A percentile compares a stretch with the other conserved stretches of the same genome.
Evolutionary conservation across 2,113 vertebrate genomes (phyloP).

Genomic region (Ctenomys sociabilis): DNA sequence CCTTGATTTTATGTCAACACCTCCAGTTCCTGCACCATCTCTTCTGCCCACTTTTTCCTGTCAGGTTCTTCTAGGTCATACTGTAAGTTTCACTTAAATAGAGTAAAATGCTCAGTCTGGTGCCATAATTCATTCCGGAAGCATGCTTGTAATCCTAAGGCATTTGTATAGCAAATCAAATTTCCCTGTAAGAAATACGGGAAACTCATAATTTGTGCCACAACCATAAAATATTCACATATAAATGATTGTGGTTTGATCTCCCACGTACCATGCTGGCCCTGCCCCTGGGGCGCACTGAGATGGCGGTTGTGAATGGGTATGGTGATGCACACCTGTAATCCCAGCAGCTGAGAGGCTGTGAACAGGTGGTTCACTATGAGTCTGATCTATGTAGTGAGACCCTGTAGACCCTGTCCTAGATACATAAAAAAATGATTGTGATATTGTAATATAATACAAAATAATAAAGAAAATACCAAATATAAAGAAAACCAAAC

Average conservation of each 20-base stretch:
- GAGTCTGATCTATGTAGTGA: no score
- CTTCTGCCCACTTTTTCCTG: background rate
- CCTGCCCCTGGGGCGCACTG: no score
- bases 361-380: no score
- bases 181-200: background rate
- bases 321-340: no score
- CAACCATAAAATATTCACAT: background rate
- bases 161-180: background rate
- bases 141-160: background rate
- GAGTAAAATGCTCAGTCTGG: background rate
- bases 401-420: no score
- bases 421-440: no score
- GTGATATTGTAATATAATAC: background rate
- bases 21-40: background rate
- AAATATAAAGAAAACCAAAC: background rate
- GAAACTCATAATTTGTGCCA: background rate
- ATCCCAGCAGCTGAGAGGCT: no score
- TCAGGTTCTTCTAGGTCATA: background rate
- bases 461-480: background rate
- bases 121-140: background rate
- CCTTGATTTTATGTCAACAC: background rate
- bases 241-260: background rate
- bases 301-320: no score
- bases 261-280: no score
- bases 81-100: conserved; percentile 31